These are phyloP conservation scores for Erebia aethiops DNA, from an alignment of 2,888 invertebrate genomes.

Conservation along the genomic window DNA sequence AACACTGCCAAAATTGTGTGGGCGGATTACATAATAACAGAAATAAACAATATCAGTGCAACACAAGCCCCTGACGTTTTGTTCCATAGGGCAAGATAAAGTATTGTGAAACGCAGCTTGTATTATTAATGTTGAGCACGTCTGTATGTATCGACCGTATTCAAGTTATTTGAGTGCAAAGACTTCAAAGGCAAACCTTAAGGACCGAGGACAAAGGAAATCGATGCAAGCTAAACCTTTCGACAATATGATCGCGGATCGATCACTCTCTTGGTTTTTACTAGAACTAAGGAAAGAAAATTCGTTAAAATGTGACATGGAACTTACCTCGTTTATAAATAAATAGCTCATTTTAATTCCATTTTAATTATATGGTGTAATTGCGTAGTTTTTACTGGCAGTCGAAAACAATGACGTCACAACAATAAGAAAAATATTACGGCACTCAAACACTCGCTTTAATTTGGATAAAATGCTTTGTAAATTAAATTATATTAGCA, in stretches of 20 bases:
- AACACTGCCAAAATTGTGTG: slow-evolving; percentile 51
- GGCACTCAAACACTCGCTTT: slow-evolving; percentile 56
- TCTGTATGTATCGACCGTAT: background rate
- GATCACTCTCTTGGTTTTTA: slow-evolving; percentile 31
- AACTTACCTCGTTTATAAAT: slow-evolving; percentile 69
- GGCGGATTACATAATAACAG: slow-evolving; percentile 41
- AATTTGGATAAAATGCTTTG: slow-evolving; percentile 44
- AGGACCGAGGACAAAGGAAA: slow-evolving; percentile 80
- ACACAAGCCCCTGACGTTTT: background rate
- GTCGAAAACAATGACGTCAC: slow-evolving; percentile 85
- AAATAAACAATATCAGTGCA: slow-evolving; percentile 39
- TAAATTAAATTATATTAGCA: slow-evolving; percentile 33
- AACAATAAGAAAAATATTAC: slow-evolving; percentile 65
- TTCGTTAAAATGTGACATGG: slow-evolving; percentile 20
- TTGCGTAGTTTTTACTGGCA: slow-evolving; percentile 85
- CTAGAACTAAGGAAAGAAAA: background rate
- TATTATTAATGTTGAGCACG: background rate
- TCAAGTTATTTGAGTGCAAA: background rate
- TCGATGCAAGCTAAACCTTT: slow-evolving; percentile 62
- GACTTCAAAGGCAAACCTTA: slow-evolving; percentile 44
- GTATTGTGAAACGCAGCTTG: background rate
- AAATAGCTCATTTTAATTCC: slow-evolving; percentile 78
- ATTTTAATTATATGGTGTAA: slow-evolving; percentile 78
- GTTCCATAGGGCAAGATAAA: background rate
- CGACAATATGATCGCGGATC: slow-evolving; percentile 42